A percentile compares a stretch with the other conserved stretches of the same genome.
Conservation (phyloP, 2,888 invertebrate species). For the Agonopterix heracliana region DNA sequence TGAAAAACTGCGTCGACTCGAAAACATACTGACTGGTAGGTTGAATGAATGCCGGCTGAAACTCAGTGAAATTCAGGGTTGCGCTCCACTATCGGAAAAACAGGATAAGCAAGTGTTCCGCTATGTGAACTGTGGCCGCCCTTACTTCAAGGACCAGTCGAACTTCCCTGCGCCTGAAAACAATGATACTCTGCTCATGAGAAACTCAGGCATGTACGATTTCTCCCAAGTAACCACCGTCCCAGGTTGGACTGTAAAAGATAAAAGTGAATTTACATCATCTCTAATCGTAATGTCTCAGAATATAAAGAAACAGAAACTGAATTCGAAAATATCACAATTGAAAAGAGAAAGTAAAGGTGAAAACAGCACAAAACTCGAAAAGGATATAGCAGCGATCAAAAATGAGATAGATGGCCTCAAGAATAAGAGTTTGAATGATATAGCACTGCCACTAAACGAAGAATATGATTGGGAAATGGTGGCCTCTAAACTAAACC, state of each 20-base stretch:
- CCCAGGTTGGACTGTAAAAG: slow-evolving; percentile 74
- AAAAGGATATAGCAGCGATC: slow-evolving; percentile 23
- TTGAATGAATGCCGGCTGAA: slow-evolving; percentile 49
- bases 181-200: slow-evolving; percentile 69
- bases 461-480: slow-evolving; percentile 77
- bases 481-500: slow-evolving; percentile 60
- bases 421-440: slow-evolving; percentile 27
- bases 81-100: slow-evolving; percentile 15
- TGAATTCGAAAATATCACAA: slow-evolving; percentile 30
- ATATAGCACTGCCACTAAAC: slow-evolving; percentile 44
- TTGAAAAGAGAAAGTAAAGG: slow-evolving; percentile 19
- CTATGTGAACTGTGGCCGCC: slow-evolving; percentile 65
- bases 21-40: slow-evolving; percentile 36
- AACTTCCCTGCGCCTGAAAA: slow-evolving; percentile 76
- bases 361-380: slow-evolving; percentile 7
- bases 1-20: slow-evolving; percentile 42
- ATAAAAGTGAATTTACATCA: slow-evolving; percentile 71
- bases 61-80: slow-evolving; percentile 26
- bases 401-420: slow-evolving; percentile 30
- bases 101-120: slow-evolving; percentile 27
- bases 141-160: slow-evolving; percentile 81
- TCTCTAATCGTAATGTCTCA: slow-evolving; percentile 59
- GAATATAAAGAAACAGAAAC: slow-evolving; percentile 28
- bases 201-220: slow-evolving; percentile 51
- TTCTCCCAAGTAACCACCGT: slow-evolving; percentile 60